Evolutionary conservation across 2,888 invertebrate species (phyloP).

Genomic region (Oxyteleia sp.): DNA sequence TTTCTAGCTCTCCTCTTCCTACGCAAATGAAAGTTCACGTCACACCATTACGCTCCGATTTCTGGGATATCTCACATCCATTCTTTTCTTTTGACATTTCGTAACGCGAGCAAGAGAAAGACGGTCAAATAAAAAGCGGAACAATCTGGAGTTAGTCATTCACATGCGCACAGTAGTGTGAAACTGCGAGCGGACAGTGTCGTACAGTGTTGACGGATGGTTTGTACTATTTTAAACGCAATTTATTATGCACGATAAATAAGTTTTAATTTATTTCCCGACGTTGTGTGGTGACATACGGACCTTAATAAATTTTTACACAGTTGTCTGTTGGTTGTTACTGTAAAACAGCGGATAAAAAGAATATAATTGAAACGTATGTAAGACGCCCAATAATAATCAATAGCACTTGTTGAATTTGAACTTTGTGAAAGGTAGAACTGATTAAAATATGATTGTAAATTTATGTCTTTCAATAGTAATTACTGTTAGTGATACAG

Average conservation of each 20-base stretch:
- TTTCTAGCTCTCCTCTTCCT: too few relatives aligned
- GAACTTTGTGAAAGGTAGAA: slow-evolving; percentile 6
- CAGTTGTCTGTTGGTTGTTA: background rate
- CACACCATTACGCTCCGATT: too few relatives aligned
- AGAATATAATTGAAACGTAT: slow-evolving; percentile 20
- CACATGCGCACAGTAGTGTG: slow-evolving; percentile 29
- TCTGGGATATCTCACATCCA: too few relatives aligned
- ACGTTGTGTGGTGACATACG: too few relatives aligned
- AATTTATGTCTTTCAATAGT: too few relatives aligned
- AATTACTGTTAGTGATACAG: too few relatives aligned
- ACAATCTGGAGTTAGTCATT: too few relatives aligned
- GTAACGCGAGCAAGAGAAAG: too few relatives aligned
- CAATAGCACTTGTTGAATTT: slow-evolving; percentile 58
- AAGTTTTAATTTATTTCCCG: background rate
- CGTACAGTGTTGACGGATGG: slow-evolving; percentile 36
- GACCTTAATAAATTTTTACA: background rate
- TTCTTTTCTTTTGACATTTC: too few relatives aligned
- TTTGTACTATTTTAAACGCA: slow-evolving; percentile 19
- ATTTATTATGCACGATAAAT: background rate
- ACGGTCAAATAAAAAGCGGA: too few relatives aligned
- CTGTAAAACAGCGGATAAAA: background rate
- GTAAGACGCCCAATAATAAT: slow-evolving; percentile 11
- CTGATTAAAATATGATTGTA: too few relatives aligned
- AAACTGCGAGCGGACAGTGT: slow-evolving; percentile 19
- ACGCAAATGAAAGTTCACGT: too few relatives aligned